Percentiles rank a stretch among this genome's conserved stretches.
Evolutionary conservation across 2,113 vertebrate species (phyloP).

Genomic region (Astur gentilis): DNA sequence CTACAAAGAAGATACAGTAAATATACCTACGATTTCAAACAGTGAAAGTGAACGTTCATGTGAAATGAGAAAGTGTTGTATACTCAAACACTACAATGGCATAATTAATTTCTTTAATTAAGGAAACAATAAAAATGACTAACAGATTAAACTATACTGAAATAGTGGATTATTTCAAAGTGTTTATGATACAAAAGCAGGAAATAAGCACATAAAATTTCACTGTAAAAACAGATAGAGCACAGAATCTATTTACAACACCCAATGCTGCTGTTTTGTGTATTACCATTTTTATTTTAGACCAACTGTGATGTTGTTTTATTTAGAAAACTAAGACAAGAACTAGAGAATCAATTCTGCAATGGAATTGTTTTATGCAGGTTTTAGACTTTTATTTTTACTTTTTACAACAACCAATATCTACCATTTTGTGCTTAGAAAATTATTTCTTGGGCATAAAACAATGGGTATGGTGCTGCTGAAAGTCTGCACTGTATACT

Average conservation of each 20-base stretch:
- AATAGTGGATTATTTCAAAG: not conserved
- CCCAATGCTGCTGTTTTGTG: not conserved
- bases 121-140: not conserved
- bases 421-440: not conserved
- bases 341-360: not conserved
- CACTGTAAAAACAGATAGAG: not conserved
- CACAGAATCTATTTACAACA: not conserved
- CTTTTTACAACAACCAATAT: not conserved
- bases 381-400: not conserved
- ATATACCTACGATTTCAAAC: not conserved
- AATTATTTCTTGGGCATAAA: not conserved
- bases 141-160: not conserved
- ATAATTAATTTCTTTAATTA: conserved; percentile 1
- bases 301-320: not conserved
- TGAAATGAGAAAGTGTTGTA: not conserved
- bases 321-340: not conserved
- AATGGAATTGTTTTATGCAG: not conserved
- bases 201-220: not conserved
- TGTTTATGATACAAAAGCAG: not conserved
- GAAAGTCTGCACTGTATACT: not conserved
- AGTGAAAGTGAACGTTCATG: not conserved
- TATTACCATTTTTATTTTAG: not conserved
- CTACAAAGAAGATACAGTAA: not conserved
- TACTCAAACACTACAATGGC: not conserved
- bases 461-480: not conserved